Percentiles rank a stretch among this genome's conserved stretches.
These are phyloP conservation scores for Synanthedon andrenaeformis DNA, from an alignment of 2,888 invertebrate genomes.

Conservation along the genomic window DNA sequence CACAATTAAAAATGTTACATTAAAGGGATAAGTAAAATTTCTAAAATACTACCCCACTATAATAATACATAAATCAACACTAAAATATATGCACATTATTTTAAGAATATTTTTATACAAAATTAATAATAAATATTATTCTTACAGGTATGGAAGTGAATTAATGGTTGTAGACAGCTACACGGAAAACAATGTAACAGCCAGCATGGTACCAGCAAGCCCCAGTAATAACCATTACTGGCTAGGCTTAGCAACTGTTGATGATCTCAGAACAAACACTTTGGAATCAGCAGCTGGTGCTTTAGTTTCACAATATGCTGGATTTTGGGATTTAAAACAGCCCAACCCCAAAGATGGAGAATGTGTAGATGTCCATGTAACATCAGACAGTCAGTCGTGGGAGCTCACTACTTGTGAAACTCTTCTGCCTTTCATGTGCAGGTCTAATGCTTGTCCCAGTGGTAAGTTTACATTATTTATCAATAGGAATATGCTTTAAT, in stretches of 20 bases:
- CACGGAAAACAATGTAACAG: slow-evolving; percentile 91
- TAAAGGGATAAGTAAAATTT: slow-evolving; percentile 26
- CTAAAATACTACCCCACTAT: neutral
- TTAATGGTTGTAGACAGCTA: slow-evolving; percentile 92
- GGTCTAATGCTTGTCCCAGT: slow-evolving; percentile 88
- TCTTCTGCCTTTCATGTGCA: slow-evolving; percentile 93
- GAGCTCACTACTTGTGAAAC: slow-evolving; percentile 94
- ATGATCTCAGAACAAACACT: slow-evolving; percentile 94
- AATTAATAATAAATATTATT: slow-evolving; percentile 3
- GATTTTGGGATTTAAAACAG: slow-evolving; percentile 92
- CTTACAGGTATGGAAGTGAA: slow-evolving; percentile 91
- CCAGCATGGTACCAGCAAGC: slow-evolving; percentile 78
- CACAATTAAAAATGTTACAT: slow-evolving; percentile 1
- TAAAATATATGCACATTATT: neutral
- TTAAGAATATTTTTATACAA: neutral
- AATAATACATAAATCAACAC: neutral
- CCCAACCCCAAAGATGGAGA: slow-evolving; percentile 90
- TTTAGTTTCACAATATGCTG: slow-evolving; percentile 91
- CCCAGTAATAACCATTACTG: slow-evolving; percentile 85
- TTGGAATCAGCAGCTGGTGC: slow-evolving; percentile 92
- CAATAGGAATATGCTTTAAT: neutral
- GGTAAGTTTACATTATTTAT: slow-evolving; percentile 54
- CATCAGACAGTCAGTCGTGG: slow-evolving; percentile 88
- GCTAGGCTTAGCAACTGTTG: slow-evolving; percentile 90
- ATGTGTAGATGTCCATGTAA: slow-evolving; percentile 85